Base-by-base conservation (phyloP, 2,797 vertebrate species). In the Sebastes matsubarae region DNA sequence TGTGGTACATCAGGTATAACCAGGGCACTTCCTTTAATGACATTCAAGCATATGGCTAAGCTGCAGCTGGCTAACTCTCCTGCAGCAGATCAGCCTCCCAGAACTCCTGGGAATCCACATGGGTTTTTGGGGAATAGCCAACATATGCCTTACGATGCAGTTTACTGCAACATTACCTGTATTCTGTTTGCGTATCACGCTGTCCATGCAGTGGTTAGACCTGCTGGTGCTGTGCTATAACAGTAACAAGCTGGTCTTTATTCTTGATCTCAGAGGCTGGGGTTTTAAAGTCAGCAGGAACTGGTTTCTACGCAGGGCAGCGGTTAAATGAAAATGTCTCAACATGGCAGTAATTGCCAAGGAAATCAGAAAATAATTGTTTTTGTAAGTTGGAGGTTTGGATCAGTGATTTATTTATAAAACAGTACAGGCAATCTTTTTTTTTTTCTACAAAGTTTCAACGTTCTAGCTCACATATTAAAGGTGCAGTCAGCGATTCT, bases 141-240 rank as follows among this genome's bases (percentile, higher is more conserved):
- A 50, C 83, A 86, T 85, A 88, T 87, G 86, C 64, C 79, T 83
- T 84, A 86, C 46, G 65, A 32, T 83, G 85, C 82, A 82, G 73
- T 92, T 89, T 80, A 72, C 84, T 72, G 80, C 63, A 68, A 82
- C 75, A 84, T 85, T 83, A 85, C 83, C 84, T 72, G 72, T 75
- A 16, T 65, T 77, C 70, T 80, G 73, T 67, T 75, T 87, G 76
- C 55, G 25, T 54, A 54, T 30, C 63, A 36, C 50, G 57, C 32
- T 73, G 58, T 20, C 54, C 14, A 7, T 65, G 65, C 57, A 75
- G 46, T 25, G 30, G 55, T 42, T 29, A 29, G 29, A 59, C 34
- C 36, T 6, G 55, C 30, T 83, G 68, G 24, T 75, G 67, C 30
- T 80, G n/a, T 14, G 5, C n/a, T 55, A 4, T 3, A 57, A 18